Evolutionary conservation across 1,140 invertebrate species (phyloP), one percentile per base, ranked within the genome.

Genomic region (Archivesica marissinica): DNA sequence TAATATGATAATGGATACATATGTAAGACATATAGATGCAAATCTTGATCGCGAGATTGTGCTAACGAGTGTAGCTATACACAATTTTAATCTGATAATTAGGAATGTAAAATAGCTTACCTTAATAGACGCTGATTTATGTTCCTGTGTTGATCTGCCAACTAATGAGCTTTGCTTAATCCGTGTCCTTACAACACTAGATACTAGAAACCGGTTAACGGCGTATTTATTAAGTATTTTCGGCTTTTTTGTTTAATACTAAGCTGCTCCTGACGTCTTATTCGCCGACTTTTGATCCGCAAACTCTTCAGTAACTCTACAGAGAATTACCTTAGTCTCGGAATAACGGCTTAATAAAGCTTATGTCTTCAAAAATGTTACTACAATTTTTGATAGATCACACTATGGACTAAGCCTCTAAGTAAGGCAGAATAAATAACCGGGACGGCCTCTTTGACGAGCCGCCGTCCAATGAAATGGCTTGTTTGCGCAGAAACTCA

Each of bases 301-400:
- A 83, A 72, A 75, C 35, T 75, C 68, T 56, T 66, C 41, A n/a
- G 50, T 52, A 61, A 83, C 35, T 83, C 80, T 83, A 41, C 75
- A 30, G 80, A 83, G 80, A 83, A 83, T 83, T 74, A 59, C 38
- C 38, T 30, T 30, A 54, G 70, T 54, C 80, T 54, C 44, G 33
- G 68, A 74, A 75, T 33, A 79, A 75, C 41, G 54, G 80, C 80
- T 83, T 83, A 83, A 47, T 28, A 38, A 75, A 83, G 80, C 80
- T 83, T 83, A 83, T 83, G 80, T 83, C 80, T 83, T 83, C 80
- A 83, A 83, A 79, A 83, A 83, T 75, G 80, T 83, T 83, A 38
- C 80, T 61, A 74, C 78, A 70, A 72, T 83, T 72, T 83, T 83
- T 83, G 80, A 83, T 83, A 83, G 80, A 83, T 83, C 56, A 72